Percentiles rank a stretch among this genome's conserved stretches.
These are phyloP conservation scores for Listronotus bonariensis DNA, from an alignment of 1,140 invertebrate genomes.

Conservation along the genomic window DNA sequence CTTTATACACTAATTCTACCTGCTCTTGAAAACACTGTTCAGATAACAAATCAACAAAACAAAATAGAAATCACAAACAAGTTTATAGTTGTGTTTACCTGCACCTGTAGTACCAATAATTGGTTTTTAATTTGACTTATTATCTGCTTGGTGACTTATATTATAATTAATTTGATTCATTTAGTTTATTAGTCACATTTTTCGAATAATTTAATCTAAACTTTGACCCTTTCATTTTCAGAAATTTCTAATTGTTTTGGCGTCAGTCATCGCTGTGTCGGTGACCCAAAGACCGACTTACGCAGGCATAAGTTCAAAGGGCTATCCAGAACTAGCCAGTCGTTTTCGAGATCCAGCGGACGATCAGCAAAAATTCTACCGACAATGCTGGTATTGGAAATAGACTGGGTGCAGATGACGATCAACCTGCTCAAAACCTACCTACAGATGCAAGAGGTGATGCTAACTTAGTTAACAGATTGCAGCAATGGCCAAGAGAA, in stretches of 20 bases:
- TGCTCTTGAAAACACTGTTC: no score
- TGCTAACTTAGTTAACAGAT: slow-evolving; percentile 56
- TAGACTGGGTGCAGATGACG: slow-evolving; percentile 30
- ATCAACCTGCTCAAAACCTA: slow-evolving; percentile 31
- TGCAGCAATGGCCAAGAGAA: slow-evolving; percentile 60
- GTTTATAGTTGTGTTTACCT: no score
- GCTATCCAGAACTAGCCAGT: slow-evolving; percentile 45
- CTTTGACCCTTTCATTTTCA: slow-evolving; percentile 13
- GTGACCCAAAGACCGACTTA: slow-evolving; percentile 49
- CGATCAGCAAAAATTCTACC: slow-evolving; percentile 23
- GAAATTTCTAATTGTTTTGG: slow-evolving; percentile 31
- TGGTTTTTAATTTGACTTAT: no score
- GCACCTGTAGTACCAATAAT: no score
- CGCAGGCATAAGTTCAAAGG: slow-evolving; percentile 45
- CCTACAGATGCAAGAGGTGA: slow-evolving; percentile 54
- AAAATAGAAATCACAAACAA: no score
- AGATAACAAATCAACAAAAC: no score
- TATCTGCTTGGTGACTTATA: not conserved
- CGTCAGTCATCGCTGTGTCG: slow-evolving; percentile 27
- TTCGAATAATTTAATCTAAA: not conserved
- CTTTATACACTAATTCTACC: no score
- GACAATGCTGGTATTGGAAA: slow-evolving; percentile 37
- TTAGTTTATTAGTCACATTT: not conserved
- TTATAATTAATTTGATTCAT: not conserved
- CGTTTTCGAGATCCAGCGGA: slow-evolving; percentile 42